phyloP scores from a whole-genome alignment of 2,888 invertebrate species.

The Diploptera punctata region DNA sequence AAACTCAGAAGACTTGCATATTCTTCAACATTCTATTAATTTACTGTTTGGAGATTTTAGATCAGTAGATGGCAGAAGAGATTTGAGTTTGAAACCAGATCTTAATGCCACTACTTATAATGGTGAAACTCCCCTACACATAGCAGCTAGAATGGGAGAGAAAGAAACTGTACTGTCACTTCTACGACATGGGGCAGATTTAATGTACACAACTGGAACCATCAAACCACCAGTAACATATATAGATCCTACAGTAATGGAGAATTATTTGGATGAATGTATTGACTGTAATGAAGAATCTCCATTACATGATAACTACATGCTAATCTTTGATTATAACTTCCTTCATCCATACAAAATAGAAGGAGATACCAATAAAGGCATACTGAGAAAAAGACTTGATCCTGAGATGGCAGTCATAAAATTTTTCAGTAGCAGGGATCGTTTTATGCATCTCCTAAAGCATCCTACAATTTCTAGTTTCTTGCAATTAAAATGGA shows the following conservation, averaged over 20 bases:
- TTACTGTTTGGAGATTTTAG: background rate
- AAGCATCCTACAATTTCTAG: background rate
- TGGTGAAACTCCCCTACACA: conserved; percentile 2
- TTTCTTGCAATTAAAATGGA: background rate
- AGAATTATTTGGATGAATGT: background rate
- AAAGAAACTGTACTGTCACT: background rate
- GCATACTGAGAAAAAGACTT: background rate
- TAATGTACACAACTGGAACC: background rate
- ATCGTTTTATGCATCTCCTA: background rate
- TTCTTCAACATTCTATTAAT: background rate
- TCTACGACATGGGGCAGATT: background rate
- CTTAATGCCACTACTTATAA: background rate
- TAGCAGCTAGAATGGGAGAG: conserved; percentile 14
- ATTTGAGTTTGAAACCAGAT: background rate
- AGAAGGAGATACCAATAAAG: background rate
- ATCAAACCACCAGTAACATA: background rate
- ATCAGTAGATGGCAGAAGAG: background rate
- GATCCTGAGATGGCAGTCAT: conserved; percentile 3
- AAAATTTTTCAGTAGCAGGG: background rate
- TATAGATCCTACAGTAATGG: background rate
- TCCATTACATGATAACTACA: background rate
- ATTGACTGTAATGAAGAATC: conserved; percentile 14
- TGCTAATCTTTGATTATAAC: background rate
- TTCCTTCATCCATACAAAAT: background rate
- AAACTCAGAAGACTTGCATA: background rate